Base-by-base conservation (phyloP, 2,113 vertebrate species). In the Ellobius talpinus region DNA sequence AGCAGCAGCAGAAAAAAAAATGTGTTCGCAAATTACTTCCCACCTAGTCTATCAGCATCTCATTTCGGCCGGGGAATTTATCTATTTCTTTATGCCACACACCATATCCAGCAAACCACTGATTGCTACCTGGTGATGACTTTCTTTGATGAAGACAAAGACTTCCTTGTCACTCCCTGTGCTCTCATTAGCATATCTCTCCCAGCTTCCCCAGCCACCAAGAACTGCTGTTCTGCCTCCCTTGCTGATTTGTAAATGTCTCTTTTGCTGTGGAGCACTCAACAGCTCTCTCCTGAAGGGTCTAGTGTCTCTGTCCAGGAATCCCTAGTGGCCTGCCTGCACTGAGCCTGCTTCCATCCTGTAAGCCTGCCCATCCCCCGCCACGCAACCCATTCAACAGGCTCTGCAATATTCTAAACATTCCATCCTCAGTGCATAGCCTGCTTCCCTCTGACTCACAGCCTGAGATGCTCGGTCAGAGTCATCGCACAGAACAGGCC, bases 21-120 rank as follows among this genome's bases (percentile, higher is more conserved):
- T 95, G 58, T 66, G 58, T 82, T 96, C 0, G 0, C 91, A 87
- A 96, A 96, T 96, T 36, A 84, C 94, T 96, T 95, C 73, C 93
- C 74, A 50, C 84, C 55, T 74, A 68, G 65, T 89, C 91, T 68
- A 84, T 93, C 87, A 93, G 82, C 95, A 91, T 94, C 90, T 97
- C 93, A 66, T 96, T 76, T 94, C 73, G 93, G 58, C 16, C 77
- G 0, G 1, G 19, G 63, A 76, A 13, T 58, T 89, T 95, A 89
- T 93, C 82, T 91, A 89, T 94, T 82, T 92, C 52, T 74, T 82
- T 87, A 70, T 29, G 61, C 91, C 6, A 6, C 93, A 47, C 87
- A 36, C 8, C 13, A 17, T 87, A 47, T 50, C 88, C 92, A 4
- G 82, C 47, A 65, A 39, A 70, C 47, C 23, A 45, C 31, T 90